phyloP scores from a whole-genome alignment of 37 sponge, comb jelly and placozoan genomes.

The Corticium candelabrum region DNA sequence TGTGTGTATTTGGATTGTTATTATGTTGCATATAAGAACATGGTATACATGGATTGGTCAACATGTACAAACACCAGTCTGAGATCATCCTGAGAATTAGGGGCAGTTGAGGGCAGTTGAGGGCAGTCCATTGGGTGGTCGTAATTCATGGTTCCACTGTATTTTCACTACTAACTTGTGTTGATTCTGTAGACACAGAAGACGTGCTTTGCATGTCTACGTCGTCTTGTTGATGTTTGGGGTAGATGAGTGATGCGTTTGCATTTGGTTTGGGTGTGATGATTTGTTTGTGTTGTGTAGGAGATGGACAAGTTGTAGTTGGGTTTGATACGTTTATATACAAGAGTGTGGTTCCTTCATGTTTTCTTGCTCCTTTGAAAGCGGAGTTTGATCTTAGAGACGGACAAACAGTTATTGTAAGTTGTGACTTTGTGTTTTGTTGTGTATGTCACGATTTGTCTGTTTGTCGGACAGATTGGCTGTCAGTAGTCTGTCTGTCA shows the following conservation, averaged over 20 bases:
- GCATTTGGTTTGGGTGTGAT: background rate
- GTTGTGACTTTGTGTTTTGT: no score
- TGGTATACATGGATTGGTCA: no score
- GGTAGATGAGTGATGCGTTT: slow-evolving; percentile 28
- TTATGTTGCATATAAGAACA: no score
- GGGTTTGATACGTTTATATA: slow-evolving; percentile 62
- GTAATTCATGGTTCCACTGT: background rate
- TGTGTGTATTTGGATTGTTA: no score
- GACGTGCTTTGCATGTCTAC: slow-evolving; percentile 47
- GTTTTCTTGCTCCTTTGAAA: slow-evolving; percentile 60
- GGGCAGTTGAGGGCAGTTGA: no score
- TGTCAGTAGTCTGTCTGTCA: no score
- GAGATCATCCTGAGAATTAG: no score
- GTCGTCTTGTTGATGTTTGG: slow-evolving; percentile 55
- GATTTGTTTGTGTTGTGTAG: no score
- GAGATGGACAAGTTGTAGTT: no score
- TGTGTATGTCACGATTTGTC: no score
- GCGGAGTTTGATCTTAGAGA: slow-evolving; percentile 60
- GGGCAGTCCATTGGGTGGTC: background rate
- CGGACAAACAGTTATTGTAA: slow-evolving; percentile 50
- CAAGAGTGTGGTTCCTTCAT: slow-evolving; percentile 61
- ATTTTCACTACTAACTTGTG: background rate
- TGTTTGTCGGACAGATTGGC: no score
- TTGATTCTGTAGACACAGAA: slow-evolving; percentile 38
- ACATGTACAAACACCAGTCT: no score